Evolutionary conservation across 2,888 invertebrate genomes (phyloP).

Genomic region (Philonicus albiceps): DNA sequence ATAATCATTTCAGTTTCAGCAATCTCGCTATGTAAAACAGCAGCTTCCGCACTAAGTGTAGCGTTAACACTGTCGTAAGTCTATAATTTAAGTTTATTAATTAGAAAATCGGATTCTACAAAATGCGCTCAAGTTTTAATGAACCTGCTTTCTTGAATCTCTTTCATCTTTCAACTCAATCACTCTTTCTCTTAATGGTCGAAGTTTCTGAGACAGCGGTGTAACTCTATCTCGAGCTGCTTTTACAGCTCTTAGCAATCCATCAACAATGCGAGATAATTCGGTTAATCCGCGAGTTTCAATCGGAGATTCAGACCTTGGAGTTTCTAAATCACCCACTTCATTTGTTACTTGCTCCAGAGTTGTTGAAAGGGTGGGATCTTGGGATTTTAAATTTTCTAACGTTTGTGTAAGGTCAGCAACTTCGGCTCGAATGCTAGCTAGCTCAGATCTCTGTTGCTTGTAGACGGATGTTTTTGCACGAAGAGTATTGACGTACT

Average conservation of each 20-base stretch:
- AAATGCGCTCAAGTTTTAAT: background rate
- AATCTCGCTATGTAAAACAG: slow-evolving; percentile 48
- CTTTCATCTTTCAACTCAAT: slow-evolving; percentile 50
- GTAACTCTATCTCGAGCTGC: slow-evolving; percentile 48
- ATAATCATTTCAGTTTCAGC: slow-evolving; percentile 48
- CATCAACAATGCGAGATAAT: slow-evolving; percentile 50
- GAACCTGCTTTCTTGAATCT: slow-evolving; percentile 51
- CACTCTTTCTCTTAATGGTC: slow-evolving; percentile 49
- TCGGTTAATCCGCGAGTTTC: slow-evolving; percentile 50
- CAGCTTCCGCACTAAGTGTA: slow-evolving; percentile 49
- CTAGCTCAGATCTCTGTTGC: slow-evolving; percentile 78
- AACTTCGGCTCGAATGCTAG: slow-evolving; percentile 76
- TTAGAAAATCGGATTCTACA: background rate
- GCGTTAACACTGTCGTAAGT: slow-evolving; percentile 49
- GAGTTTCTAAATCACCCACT: slow-evolving; percentile 32
- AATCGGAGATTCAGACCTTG: slow-evolving; percentile 46
- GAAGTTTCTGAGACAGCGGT: slow-evolving; percentile 50
- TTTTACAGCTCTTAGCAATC: slow-evolving; percentile 48
- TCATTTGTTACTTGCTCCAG: slow-evolving; percentile 55
- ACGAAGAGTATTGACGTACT: slow-evolving; percentile 81
- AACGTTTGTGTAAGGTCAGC: slow-evolving; percentile 79
- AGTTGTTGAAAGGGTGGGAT: slow-evolving; percentile 66
- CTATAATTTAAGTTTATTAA: slow-evolving; percentile 24
- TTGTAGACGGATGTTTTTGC: slow-evolving; percentile 84
- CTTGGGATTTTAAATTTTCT: slow-evolving; percentile 73